Evolutionary conservation across 2,113 vertebrate species (phyloP).

Genomic region (Chionis minor): DNA sequence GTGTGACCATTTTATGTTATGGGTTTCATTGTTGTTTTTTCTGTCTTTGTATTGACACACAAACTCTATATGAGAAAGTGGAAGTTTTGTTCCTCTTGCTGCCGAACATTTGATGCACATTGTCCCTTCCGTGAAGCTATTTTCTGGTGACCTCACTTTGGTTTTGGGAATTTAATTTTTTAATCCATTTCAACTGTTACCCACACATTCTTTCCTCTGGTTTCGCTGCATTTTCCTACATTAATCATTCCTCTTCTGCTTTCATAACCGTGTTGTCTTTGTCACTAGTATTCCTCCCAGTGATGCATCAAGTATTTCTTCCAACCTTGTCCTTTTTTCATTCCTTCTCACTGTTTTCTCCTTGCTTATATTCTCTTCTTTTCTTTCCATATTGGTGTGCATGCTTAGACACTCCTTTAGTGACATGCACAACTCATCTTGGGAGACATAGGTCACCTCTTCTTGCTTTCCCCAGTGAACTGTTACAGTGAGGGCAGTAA

Average conservation of each 20-base stretch:
- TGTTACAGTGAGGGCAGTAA: neutral
- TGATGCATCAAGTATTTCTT: neutral
- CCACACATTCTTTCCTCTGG: neutral
- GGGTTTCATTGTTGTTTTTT: neutral
- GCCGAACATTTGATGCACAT: neutral
- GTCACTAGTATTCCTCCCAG: neutral
- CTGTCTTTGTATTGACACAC: neutral
- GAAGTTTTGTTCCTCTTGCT: neutral
- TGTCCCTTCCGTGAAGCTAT: neutral
- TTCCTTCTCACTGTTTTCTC: neutral
- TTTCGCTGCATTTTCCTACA: neutral
- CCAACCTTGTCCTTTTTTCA: neutral
- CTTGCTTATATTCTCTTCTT: neutral
- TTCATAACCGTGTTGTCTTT: neutral
- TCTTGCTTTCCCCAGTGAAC: neutral
- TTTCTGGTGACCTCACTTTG: neutral
- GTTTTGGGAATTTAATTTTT: neutral
- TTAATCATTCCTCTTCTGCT: neutral
- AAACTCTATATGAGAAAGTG: neutral
- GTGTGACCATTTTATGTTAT: accelerated
- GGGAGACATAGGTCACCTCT: neutral
- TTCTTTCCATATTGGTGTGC: neutral
- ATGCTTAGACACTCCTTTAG: neutral
- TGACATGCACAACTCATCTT: neutral
- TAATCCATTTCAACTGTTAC: neutral